A percentile compares a stretch with the other conserved stretches of the same genome.
Evolutionary conservation across 1,140 invertebrate genomes (phyloP).

Genomic region (Hestina assimilis): DNA sequence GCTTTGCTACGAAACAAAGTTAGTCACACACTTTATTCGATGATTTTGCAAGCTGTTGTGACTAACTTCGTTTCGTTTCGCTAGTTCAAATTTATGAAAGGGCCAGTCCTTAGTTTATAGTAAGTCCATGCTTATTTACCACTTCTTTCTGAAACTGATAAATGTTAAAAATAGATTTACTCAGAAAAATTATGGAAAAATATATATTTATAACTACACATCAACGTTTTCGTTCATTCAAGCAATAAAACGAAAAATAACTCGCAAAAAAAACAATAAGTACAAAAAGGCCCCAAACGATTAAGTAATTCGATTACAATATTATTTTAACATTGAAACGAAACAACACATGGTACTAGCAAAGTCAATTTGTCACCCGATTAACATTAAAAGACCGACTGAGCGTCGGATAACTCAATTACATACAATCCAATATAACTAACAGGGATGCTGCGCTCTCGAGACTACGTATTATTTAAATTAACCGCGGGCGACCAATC

Average conservation of each 20-base stretch:
- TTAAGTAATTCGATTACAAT: conserved; percentile 25
- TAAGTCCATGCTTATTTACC: too few relatives aligned
- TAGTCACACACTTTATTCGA: too few relatives aligned
- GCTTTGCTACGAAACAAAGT: too few relatives aligned
- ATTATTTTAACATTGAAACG: conserved; percentile 29
- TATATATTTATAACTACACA: too few relatives aligned
- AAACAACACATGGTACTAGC: conserved; percentile 34
- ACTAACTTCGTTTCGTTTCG: too few relatives aligned
- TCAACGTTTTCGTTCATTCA: not conserved
- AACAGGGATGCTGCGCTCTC: conserved; percentile 32
- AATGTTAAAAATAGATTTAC: too few relatives aligned
- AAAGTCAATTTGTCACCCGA: conserved; percentile 57
- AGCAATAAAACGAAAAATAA: conserved; percentile 25
- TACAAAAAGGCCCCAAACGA: conserved; percentile 10
- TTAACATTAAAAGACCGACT: conserved; percentile 51
- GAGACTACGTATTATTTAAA: conserved; percentile 47
- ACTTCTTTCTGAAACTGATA: too few relatives aligned
- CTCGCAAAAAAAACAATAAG: conserved; percentile 27
- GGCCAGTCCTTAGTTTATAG: too few relatives aligned
- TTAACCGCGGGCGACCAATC: conserved; percentile 45
- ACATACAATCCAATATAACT: conserved; percentile 48
- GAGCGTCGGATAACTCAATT: conserved; percentile 48
- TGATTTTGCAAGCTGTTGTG: too few relatives aligned
- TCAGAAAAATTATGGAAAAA: too few relatives aligned
- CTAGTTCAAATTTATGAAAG: too few relatives aligned